Conservation (phyloP, 2,888 invertebrate genomes). For the Leuctra nigra region DNA sequence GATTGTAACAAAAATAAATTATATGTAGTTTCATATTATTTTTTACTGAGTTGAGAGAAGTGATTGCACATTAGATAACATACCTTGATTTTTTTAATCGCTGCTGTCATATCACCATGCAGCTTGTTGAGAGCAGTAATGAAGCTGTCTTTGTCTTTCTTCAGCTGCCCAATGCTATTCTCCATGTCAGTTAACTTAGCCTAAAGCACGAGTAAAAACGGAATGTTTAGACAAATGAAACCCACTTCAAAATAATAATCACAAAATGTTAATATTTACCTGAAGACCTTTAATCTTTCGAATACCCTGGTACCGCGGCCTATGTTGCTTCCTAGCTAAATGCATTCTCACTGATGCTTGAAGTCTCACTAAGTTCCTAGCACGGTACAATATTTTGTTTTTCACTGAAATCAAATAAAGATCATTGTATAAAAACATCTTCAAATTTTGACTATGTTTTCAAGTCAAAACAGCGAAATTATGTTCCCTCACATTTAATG, state of each 20-base stretch:
- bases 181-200: constrained; percentile 65
- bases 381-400: constrained; percentile 86
- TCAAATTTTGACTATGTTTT: too few relatives aligned
- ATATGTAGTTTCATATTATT: too few relatives aligned
- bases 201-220: constrained; percentile 27
- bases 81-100: constrained; percentile 68
- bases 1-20: too few relatives aligned
- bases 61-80: too few relatives aligned
- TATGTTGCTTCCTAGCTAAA: constrained; percentile 70
- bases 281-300: constrained; percentile 69
- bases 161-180: constrained; percentile 68
- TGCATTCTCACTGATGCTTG: constrained; percentile 84
- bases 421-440: too few relatives aligned
- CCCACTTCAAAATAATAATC: too few relatives aligned
- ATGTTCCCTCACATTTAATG: constrained; percentile 88
- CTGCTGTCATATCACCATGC: constrained; percentile 58
- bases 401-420: constrained; percentile 82
- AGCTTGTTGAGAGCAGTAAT: constrained; percentile 64
- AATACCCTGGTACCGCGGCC: constrained; percentile 72
- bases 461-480: too few relatives aligned
- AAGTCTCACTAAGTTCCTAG: constrained; percentile 67
- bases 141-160: constrained; percentile 65
- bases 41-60: too few relatives aligned
- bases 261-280: too few relatives aligned
- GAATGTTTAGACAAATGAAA: too few relatives aligned